Conservation (phyloP, 2,113 vertebrate species). For the Ailuropoda melanoleuca region DNA sequence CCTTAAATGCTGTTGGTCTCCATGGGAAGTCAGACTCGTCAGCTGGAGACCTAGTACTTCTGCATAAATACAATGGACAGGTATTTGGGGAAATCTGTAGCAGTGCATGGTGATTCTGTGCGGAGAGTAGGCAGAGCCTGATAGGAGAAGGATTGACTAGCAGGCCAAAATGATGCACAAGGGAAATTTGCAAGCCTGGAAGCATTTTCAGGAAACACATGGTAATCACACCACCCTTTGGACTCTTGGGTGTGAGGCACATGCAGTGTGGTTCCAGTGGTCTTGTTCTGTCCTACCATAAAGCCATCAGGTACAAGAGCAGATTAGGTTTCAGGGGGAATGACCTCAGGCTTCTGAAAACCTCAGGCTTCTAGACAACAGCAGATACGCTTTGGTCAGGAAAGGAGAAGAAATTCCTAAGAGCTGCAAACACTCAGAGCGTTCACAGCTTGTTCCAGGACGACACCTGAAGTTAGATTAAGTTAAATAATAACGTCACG, state of each 20-base stretch:
- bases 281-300: background rate
- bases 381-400: background rate
- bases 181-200: background rate
- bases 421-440: background rate
- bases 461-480: background rate
- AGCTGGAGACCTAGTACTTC: background rate
- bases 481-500: background rate
- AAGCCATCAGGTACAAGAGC: background rate
- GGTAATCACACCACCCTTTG: background rate
- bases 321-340: background rate
- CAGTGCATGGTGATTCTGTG: background rate
- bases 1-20: background rate
- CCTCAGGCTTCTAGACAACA: background rate
- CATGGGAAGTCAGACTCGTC: background rate
- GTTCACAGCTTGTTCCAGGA: background rate
- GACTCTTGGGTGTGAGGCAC: background rate
- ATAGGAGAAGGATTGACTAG: background rate
- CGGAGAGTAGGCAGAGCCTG: background rate
- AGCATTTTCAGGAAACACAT: background rate
- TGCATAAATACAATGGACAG: background rate
- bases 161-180: background rate
- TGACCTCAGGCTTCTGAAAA: background rate
- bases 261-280: background rate
- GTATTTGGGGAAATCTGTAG: background rate
- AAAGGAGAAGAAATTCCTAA: background rate